Percentiles rank a stretch among this genome's conserved stretches.
phyloP scores from a whole-genome alignment of 2,113 vertebrate species.

The Siniperca chuatsi region DNA sequence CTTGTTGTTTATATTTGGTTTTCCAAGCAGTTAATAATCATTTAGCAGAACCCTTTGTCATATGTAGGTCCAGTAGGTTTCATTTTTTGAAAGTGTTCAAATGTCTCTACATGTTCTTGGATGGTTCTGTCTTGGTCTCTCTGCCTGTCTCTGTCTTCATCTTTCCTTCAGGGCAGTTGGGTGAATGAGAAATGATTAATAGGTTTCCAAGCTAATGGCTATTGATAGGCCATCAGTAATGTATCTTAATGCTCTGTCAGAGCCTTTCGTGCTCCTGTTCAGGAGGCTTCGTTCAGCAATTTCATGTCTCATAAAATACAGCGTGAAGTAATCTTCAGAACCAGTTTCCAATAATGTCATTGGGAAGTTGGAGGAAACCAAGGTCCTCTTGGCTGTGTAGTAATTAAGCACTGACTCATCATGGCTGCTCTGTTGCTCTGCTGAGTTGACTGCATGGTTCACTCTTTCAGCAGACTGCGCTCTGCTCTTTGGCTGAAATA shows the following conservation, averaged over 20 bases:
- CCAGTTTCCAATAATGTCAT: conserved; percentile 66
- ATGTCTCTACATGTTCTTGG: conserved; percentile 15
- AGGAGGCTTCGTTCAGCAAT: conserved; percentile 69
- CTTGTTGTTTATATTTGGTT: neutral
- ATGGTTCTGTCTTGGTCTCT: neutral
- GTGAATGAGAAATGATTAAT: conserved; percentile 68
- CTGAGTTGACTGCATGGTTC: conserved; percentile 43
- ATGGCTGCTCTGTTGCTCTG: conserved; percentile 42
- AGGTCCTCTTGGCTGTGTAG: conserved; percentile 44
- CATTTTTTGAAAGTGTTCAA: neutral
- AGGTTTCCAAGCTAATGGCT: conserved; percentile 64
- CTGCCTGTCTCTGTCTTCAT: neutral
- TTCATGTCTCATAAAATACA: conserved; percentile 68
- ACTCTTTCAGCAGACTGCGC: conserved; percentile 12
- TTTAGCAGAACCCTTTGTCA: neutral
- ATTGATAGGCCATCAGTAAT: conserved; percentile 72
- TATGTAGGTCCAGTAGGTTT: conserved; percentile 1
- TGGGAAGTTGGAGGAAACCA: conserved; percentile 47
- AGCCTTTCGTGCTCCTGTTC: conserved; percentile 44
- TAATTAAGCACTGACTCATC: conserved; percentile 70
- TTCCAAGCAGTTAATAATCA: neutral
- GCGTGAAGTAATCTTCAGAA: conserved; percentile 67
- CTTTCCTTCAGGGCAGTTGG: conserved; percentile 6
- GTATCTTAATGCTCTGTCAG: conserved; percentile 44
- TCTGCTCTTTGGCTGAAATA: conserved; percentile 29